phyloP scores from a whole-genome alignment of 2,113 vertebrate species.

The Brachyhypopomus gauderio region DNA sequence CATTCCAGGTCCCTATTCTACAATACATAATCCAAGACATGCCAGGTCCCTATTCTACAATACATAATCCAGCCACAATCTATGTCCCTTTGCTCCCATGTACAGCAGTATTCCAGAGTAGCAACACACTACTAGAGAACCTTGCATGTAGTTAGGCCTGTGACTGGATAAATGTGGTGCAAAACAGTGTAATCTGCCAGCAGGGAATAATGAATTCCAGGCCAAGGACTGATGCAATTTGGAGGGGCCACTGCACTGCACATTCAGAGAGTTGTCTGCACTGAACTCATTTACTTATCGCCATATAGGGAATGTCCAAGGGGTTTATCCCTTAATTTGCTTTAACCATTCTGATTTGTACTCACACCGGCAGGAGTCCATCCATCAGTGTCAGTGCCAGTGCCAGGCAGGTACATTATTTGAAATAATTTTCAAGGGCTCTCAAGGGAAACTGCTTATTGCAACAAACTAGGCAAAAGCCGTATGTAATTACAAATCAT shows the following conservation, averaged over 20 bases:
- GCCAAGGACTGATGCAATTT: conserved; percentile 52
- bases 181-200: conserved; percentile 41
- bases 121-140: conserved; percentile 5
- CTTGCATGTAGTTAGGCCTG: conserved; percentile 1
- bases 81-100: conserved; percentile 20
- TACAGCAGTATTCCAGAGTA: conserved; percentile 23
- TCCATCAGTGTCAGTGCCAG: conserved; percentile 87
- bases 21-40: conserved; percentile 37
- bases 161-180: conserved; percentile 38
- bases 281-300: conserved; percentile 48
- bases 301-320: conserved; percentile 62
- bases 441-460: conserved; percentile 86
- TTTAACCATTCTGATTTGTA: conserved; percentile 71
- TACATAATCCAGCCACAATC: conserved; percentile 40
- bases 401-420: conserved; percentile 85
- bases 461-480: conserved; percentile 87
- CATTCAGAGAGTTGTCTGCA: conserved; percentile 48
- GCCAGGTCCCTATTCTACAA: conserved; percentile 42
- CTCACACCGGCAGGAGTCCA: conserved; percentile 74
- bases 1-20: conserved; percentile 19
- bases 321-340: conserved; percentile 76
- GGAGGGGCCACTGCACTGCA: conserved; percentile 34
- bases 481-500: conserved; percentile 96
- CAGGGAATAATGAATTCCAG: conserved; percentile 55
- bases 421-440: conserved; percentile 92